A percentile compares a stretch with the other conserved stretches of the same genome.
Evolutionary conservation across 2,113 vertebrate genomes (phyloP).

Genomic region (Petaurus breviceps): DNA sequence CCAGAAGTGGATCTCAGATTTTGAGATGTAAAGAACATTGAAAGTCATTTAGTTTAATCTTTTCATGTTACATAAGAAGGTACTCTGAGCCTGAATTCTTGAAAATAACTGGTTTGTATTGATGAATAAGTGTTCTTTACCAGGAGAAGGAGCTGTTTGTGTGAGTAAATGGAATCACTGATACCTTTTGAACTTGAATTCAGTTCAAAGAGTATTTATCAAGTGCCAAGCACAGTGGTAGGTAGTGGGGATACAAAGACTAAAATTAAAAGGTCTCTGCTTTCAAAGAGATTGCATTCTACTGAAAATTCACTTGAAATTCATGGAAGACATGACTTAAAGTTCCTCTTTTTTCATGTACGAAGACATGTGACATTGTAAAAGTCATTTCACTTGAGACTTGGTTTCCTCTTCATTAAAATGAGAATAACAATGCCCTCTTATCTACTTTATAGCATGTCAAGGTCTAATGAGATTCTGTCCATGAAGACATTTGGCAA

Average conservation of each 20-base stretch:
- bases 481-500: no score
- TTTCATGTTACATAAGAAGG: background rate
- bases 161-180: background rate
- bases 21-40: no score
- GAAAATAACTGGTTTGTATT: background rate
- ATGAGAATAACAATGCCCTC: no score
- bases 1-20: no score
- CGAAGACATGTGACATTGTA: no score
- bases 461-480: no score
- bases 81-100: background rate
- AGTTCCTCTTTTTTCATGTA: no score
- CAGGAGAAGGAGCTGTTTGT: background rate
- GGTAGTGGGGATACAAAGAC: background rate
- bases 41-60: no score
- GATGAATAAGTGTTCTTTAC: background rate
- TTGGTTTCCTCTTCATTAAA: no score
- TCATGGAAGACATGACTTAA: background rate
- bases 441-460: no score
- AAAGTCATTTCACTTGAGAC: no score
- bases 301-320: background rate
- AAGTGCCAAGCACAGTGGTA: background rate
- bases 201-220: background rate
- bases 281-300: background rate
- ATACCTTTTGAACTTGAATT: background rate
- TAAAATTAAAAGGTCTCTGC: background rate